Evolutionary conservation across 2,113 vertebrate genomes (phyloP), one percentile per base, ranked within the genome.

Genomic region (Gymnocephalus cernua): DNA sequence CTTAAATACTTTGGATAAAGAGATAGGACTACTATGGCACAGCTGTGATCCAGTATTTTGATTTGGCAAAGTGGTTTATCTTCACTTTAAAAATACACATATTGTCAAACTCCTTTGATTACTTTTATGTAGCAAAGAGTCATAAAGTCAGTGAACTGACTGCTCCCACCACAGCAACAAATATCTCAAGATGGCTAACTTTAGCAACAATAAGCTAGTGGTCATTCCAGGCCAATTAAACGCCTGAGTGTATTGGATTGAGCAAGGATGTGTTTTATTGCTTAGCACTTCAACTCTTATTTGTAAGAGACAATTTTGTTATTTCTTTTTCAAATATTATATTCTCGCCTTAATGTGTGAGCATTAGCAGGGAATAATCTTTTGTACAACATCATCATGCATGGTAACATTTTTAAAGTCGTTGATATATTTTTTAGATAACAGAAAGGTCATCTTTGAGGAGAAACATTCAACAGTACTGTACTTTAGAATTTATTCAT

Each of bases 401-500:
- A 6, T 54, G 19, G 8, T 15, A 56, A 29, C 50, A 13, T 66
- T 47, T 7, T 9, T 44, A 19, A 76, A 44, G 11, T 27, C 2
- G 15, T 7, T 7, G 25, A 27, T 23, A 12, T 57, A n/a, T 50
- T 14, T 41, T 53, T 13, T n/a, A 51, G 27, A 61, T 41, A 6
- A 69, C 3, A 53, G 10, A 58, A 48, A 65, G 11, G 14, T 38
- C 32, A 27, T 32, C 12, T 62, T 12, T n/a, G 16, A 44, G 47
- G 35, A 16, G 13, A 77, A 62, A 71, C 58, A 59, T 70, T 38
- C 59, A 77, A 35, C 51, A 21, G 51, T 54, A 47, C 25, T 18
- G 51, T 54, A 47, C 25, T 18, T 58, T 14, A 58, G 45, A 25
- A 29, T 29, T 2, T 41, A 25, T 16, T 64, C 58, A n/a, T 9